Percentiles rank a stretch among this genome's conserved stretches.
Conservation (phyloP, 1,140 invertebrate genomes). For the Bathynomus jamesi region DNA sequence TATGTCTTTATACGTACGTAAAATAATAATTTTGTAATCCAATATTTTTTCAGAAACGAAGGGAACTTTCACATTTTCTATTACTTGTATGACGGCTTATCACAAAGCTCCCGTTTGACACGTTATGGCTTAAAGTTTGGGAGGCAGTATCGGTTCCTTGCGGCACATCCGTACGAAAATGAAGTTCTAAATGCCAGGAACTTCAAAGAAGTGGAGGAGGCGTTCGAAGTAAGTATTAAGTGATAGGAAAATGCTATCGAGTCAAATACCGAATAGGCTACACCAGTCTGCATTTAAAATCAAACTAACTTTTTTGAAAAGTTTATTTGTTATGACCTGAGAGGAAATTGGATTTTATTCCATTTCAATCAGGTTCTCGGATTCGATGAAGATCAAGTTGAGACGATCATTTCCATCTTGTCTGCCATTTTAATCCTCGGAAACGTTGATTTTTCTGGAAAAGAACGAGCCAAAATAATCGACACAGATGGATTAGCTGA, state of each 20-base stretch:
- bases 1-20: too few species aligned
- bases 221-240: too few species aligned
- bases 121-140: conserved; percentile 27
- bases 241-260: too few species aligned
- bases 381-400: conserved; percentile 19
- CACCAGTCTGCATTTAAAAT: too few species aligned
- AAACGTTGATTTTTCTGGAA: conserved; percentile 23
- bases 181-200: conserved; percentile 25
- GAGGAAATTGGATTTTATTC: too few species aligned
- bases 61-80: conserved; percentile 16
- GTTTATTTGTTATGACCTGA: too few species aligned
- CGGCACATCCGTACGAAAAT: conserved; percentile 18
- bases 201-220: conserved; percentile 24
- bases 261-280: too few species aligned
- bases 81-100: conserved; percentile 31
- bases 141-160: conserved; percentile 22
- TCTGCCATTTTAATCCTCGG: conserved; percentile 27
- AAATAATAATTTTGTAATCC: too few species aligned
- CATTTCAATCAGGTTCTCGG: too few species aligned
- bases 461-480: background rate
- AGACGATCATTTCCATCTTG: conserved; percentile 24
- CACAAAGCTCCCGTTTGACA: conserved; percentile 19
- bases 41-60: background rate
- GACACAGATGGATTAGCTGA: background rate
- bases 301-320: too few species aligned